A percentile compares a stretch with the other conserved stretches of the same genome.
phyloP scores from a whole-genome alignment of 2,113 vertebrate genomes.

The Mohoua ochrocephala region DNA sequence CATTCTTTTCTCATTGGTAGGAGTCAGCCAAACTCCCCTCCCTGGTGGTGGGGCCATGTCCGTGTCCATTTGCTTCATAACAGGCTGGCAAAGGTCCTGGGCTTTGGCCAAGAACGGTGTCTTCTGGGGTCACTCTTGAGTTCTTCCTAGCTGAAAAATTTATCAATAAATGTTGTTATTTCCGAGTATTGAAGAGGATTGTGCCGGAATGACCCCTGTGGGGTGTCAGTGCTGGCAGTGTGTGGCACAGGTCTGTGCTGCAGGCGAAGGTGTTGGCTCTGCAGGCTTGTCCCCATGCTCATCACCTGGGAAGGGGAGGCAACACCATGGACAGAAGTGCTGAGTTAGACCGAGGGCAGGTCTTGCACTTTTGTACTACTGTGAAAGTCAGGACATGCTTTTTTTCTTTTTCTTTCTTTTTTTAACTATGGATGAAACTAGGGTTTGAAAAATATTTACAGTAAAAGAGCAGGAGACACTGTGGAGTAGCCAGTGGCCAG shows the following conservation, averaged over 20 bases:
- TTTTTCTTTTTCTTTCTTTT: background rate
- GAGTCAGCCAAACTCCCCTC: background rate
- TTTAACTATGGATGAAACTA: background rate
- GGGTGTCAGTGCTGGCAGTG: background rate
- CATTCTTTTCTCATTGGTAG: background rate
- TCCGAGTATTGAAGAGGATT: background rate
- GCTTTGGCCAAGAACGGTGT: background rate
- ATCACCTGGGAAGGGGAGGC: accelerated
- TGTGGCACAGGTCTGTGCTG: background rate
- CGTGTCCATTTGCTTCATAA: background rate
- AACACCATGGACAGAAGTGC: accelerated
- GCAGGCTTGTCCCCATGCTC: background rate
- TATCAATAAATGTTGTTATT: background rate
- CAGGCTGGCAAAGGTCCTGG: background rate
- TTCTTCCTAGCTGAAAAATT: background rate
- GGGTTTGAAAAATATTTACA: background rate
- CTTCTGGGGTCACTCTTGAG: background rate
- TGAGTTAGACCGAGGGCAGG: background rate
- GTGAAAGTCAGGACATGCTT: background rate
- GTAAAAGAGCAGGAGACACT: background rate
- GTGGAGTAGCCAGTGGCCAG: background rate
- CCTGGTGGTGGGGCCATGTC: background rate
- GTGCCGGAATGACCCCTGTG: accelerated
- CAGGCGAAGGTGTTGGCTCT: background rate
- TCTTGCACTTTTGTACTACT: background rate